Evolutionary conservation across 2,888 invertebrate species (phyloP).

Genomic region (Drosophila mimica): DNA sequence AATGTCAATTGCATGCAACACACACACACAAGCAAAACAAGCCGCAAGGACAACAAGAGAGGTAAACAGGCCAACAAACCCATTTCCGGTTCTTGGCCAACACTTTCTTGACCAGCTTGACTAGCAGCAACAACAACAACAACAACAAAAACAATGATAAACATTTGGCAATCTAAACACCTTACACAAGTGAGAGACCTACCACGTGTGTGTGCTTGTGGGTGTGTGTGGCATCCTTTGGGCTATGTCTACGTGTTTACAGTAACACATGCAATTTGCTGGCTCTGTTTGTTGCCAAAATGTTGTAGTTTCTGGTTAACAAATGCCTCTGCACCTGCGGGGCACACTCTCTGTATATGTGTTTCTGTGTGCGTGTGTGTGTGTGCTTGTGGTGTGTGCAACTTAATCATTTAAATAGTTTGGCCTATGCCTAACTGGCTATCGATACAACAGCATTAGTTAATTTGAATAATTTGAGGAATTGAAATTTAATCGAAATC

Average conservation of each 20-base stretch:
- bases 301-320: conserved; percentile 54
- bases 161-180: conserved; percentile 48
- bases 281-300: conserved; percentile 53
- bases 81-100: conserved; percentile 23
- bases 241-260: conserved; percentile 52
- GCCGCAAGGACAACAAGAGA: conserved; percentile 44
- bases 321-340: conserved; percentile 17
- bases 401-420: conserved; percentile 22
- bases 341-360: conserved; percentile 4
- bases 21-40: conserved; percentile 9
- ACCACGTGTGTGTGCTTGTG: background rate
- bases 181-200: conserved; percentile 40
- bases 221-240: conserved; percentile 32
- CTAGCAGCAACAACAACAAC: background rate
- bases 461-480: conserved; percentile 55
- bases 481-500: conserved; percentile 46
- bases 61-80: background rate
- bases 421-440: conserved; percentile 22
- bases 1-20: conserved; percentile 58
- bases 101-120: conserved; percentile 53
- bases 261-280: conserved; percentile 62
- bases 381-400: conserved; percentile 22
- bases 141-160: conserved; percentile 16
- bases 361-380: conserved; percentile 9
- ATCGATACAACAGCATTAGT: conserved; percentile 51